Conservation (phyloP, 2,888 invertebrate species). For the Anorthoa munda region DNA sequence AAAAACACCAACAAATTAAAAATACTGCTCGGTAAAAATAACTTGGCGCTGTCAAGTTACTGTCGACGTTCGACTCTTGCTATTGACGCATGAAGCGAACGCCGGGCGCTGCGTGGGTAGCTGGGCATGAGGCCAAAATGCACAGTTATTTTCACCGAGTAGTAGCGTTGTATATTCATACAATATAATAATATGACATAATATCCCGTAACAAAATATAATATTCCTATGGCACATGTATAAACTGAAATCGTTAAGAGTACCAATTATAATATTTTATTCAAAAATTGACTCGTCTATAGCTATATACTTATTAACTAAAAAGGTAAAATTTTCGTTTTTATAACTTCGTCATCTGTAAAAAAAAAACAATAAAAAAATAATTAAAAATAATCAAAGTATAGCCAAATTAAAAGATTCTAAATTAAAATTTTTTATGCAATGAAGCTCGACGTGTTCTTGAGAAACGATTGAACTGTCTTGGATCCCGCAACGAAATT, state of each 20-base stretch:
- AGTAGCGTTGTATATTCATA: constrained; percentile 18
- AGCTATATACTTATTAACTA: constrained; percentile 14
- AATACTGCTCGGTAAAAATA: not conserved
- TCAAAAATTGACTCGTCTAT: constrained; percentile 48
- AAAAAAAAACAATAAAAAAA: constrained; percentile 9
- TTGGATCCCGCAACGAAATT: no score
- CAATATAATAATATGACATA: constrained; percentile 15
- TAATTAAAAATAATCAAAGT: not conserved
- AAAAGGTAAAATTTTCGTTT: constrained; percentile 37
- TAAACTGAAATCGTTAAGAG: constrained; percentile 44
- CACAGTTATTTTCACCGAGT: no score
- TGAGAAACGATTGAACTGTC: no score
- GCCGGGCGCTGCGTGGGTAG: no score
- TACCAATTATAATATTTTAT: constrained; percentile 39
- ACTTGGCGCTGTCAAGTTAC: no score
- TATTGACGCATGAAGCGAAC: no score
- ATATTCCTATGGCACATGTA: constrained; percentile 58
- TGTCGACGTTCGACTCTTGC: no score
- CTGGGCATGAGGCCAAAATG: no score
- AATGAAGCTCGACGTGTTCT: no score
- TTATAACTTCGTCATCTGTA: constrained; percentile 46
- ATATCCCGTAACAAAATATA: constrained; percentile 34
- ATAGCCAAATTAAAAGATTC: no score
- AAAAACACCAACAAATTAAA: constrained; percentile 7
- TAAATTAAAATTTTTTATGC: no score